Conservation (phyloP, 2,888 invertebrate genomes). For the Neuroscelio doddi region DNA sequence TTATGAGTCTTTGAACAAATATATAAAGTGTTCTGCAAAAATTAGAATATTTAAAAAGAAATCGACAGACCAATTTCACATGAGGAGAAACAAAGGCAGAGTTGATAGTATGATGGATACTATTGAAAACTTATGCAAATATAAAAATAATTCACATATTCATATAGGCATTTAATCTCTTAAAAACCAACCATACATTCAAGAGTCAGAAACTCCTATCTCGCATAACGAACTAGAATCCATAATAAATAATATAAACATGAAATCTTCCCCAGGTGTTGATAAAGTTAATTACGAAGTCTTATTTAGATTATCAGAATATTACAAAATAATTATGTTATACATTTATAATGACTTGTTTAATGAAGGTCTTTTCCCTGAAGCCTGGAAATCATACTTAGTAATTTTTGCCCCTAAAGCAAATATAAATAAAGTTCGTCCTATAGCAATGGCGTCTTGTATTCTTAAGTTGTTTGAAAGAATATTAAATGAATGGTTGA, state of each 20-base stretch:
- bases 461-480: constrained; percentile 20
- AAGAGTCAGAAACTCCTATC: neutral
- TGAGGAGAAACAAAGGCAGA: constrained; percentile 10
- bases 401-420: constrained; percentile 21
- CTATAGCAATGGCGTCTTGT: constrained; percentile 23
- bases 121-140: constrained; percentile 4
- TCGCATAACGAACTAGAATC: constrained; percentile 10
- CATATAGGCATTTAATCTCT: too few relatives aligned
- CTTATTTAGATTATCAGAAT: constrained; percentile 11
- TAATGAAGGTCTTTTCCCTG: constrained; percentile 6
- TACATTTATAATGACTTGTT: constrained; percentile 13
- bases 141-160: neutral
- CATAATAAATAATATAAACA: constrained; percentile 1
- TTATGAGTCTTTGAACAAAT: constrained; percentile 16
- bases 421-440: constrained; percentile 8
- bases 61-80: neutral
- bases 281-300: constrained; percentile 25
- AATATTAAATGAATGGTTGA: constrained; percentile 10
- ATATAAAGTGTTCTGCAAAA: constrained; percentile 18
- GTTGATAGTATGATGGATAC: constrained; percentile 5
- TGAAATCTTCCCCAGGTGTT: constrained; percentile 20
- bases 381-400: constrained; percentile 13
- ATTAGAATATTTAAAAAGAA: constrained; percentile 24
- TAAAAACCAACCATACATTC: neutral
- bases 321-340: constrained; percentile 11